Base-by-base conservation (phyloP, 2,888 invertebrate species). In the Cheilosia soror region DNA sequence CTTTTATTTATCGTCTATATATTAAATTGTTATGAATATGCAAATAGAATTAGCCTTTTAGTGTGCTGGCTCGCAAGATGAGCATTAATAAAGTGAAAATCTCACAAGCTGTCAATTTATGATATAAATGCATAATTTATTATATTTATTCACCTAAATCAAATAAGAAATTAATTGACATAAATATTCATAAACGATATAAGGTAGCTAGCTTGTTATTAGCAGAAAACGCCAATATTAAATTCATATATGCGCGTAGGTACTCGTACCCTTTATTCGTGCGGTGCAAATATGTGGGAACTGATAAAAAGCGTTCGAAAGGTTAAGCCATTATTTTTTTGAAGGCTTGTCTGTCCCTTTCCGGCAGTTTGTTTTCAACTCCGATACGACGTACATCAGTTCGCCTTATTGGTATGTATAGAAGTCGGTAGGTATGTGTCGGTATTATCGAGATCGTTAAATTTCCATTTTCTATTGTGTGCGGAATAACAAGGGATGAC, bases 161-260 rank as follows among this genome's bases (percentile, higher is more conserved):
- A 55, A 55, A 55, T 31, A 55, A 55, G 15, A 55, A 55, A 55
- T 55, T 55, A 55, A 55, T 13, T 55, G 15, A 7, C n/a, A 55
- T 55, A 13, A 51, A 51, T 51, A 51, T 51, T 51, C 27, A 51
- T 51, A 29, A 27, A 27, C 25, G 25, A 27, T 5, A 51, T 27
- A 9, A 25, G 27, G 51, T 49, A 49, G 49, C 20, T 9, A 0
- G 25, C 49, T 13, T 27, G 25, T 11, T 6, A 42, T 42, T 44
- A 49, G 9, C 3, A 49, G 9, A 11, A 20, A 49, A 11, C 25
- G 15, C 25, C 11, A 11, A 20, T 49, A 9, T 25, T 25, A 49
- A 49, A 49, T 25, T 49, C 49, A 49, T 25, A 20, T 25, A 25
- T 37, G 37, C 37, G 37, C 11, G 2, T 11, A 49, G 9, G 11